Base-by-base conservation (phyloP, 2,797 vertebrate genomes). In the Lindbergichthys nudifrons region DNA sequence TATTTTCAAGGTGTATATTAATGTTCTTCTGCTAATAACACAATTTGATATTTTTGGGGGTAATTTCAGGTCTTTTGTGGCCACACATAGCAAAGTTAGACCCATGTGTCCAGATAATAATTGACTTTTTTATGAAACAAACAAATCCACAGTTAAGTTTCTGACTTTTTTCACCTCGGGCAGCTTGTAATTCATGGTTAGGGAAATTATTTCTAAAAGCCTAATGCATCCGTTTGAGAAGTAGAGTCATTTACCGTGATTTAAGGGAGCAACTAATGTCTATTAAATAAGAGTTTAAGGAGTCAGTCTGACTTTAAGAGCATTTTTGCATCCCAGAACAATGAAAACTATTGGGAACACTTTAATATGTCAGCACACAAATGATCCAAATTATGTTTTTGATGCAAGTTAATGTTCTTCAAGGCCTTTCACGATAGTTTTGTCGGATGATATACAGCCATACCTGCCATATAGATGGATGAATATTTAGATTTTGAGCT, bases 381-480 rank as follows among this genome's bases (percentile, higher is more conserved):
- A 21, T 18, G 26, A 54, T 26, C 65, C n/a, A 67, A 54, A 18
- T 5, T 7, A 15, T 1, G 6, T 47, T 12, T 36, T 36, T 36
- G 8, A 36, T 36, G 26, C 26, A 26, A 26, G 26, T 26, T 26
- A 26, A 26, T 36, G 32, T 36, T 36, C 32, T 36, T 36, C 26
- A 26, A 26, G 26, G 26, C 26, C 26, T 26, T 26, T 5, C 32
- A 5, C 0, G 32, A 36, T 36, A 6, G 8, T 36, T 36, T 36
- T 9, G 8, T 9, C 8, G 8, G 32, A 36, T 9, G 32, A 36
- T 36, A 9, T 36, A 36, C 32, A 0, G 80, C 65, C 50, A 3
- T 62, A 18, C 78, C 85, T 70, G 76, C 78, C 48, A 5, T 7
- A 13, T 56, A 80, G 87, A 90, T 73, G 3, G 43, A 77, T 42